Conservation (phyloP, 1,140 invertebrate genomes). For the Trissolcus basalis region DNA sequence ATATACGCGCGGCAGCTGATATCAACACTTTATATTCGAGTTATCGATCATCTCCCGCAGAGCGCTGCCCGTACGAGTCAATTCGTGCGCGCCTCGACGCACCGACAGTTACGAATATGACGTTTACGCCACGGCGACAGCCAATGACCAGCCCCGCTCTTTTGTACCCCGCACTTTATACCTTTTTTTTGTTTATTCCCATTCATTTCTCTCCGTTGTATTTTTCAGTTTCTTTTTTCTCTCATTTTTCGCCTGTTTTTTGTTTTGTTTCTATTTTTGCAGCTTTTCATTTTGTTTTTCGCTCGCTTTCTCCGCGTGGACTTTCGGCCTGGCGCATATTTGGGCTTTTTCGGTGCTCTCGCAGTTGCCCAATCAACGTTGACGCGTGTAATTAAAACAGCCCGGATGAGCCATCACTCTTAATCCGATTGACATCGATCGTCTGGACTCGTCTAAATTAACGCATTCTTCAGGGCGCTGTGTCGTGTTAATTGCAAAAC, state of each 20-base stretch:
- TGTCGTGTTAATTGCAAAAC: slow-evolving; percentile 25
- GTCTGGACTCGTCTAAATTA: slow-evolving; percentile 12
- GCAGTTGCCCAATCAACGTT: slow-evolving; percentile 27
- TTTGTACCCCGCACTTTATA: slow-evolving; percentile 2
- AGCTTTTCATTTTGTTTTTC: slow-evolving; percentile 3
- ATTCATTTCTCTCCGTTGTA: neutral
- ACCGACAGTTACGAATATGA: slow-evolving; percentile 42
- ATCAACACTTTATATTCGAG: slow-evolving; percentile 52
- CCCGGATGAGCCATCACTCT: slow-evolving; percentile 20
- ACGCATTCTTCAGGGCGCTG: neutral
- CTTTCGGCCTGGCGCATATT: slow-evolving; percentile 2
- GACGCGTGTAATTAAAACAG: slow-evolving; percentile 43
- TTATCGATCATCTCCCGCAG: slow-evolving; percentile 55
- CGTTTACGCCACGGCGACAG: slow-evolving; percentile 30
- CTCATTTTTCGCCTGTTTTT: neutral
- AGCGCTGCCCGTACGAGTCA: slow-evolving; percentile 36
- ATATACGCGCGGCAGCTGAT: slow-evolving; percentile 41
- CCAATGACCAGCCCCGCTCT: slow-evolving; percentile 14
- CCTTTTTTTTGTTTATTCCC: neutral
- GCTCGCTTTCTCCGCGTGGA: too few relatives aligned
- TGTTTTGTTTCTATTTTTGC: slow-evolving; percentile 1
- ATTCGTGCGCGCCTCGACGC: slow-evolving; percentile 36
- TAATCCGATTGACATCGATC: slow-evolving; percentile 23
- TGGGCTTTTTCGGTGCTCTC: slow-evolving; percentile 9
- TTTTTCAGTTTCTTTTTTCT: neutral